A percentile compares a stretch with the other conserved stretches of the same genome.
Evolutionary conservation across 1,140 invertebrate genomes (phyloP).

Genomic region (Potamilus streckersoni): DNA sequence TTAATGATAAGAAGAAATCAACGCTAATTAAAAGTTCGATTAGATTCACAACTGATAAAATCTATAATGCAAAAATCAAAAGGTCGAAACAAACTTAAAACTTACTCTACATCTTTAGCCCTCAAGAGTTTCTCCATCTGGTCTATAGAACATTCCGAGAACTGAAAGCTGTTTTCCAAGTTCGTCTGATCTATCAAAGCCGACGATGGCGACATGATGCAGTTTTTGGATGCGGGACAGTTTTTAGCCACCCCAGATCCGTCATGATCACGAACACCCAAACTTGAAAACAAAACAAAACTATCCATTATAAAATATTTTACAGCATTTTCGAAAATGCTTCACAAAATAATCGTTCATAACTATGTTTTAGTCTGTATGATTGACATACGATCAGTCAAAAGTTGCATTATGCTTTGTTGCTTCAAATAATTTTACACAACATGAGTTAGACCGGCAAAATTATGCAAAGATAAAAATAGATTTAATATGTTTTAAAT

Average conservation of each 20-base stretch:
- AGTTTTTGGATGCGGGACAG: constrained; percentile 19
- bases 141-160: constrained; percentile 18
- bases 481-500: too few relatives aligned
- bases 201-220: constrained; percentile 28
- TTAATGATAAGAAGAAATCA: background rate
- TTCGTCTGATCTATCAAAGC: constrained; percentile 22
- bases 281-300: background rate
- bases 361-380: too few relatives aligned
- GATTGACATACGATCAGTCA: too few relatives aligned
- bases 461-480: too few relatives aligned
- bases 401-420: too few relatives aligned
- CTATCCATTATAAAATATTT: too few relatives aligned
- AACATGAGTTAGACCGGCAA: too few relatives aligned
- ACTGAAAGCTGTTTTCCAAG: constrained; percentile 23
- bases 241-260: constrained; percentile 14
- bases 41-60: background rate
- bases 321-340: too few relatives aligned
- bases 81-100: background rate
- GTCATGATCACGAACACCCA: constrained; percentile 26
- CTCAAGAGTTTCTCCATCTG: constrained; percentile 19
- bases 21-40: background rate
- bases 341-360: too few relatives aligned
- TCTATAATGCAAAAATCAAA: background rate
- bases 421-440: too few relatives aligned
- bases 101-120: constrained; percentile 11